Conservation (phyloP, 2,888 invertebrate genomes). For the Ypsolopha scabrella region DNA sequence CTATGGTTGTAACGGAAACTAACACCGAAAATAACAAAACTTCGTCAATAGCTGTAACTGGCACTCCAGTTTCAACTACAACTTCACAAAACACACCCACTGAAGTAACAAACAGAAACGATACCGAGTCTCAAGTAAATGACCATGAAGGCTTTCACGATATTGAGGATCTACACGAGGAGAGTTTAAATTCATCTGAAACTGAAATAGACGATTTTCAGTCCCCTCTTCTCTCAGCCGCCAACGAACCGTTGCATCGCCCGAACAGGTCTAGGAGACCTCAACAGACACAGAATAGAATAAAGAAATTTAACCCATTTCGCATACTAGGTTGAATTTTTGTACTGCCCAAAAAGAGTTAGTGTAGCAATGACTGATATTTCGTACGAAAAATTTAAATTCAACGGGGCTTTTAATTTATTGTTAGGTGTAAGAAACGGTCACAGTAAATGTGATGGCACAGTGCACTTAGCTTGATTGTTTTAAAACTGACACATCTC, state of each 20-base stretch:
- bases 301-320: constrained; percentile 59
- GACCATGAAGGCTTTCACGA: not conserved
- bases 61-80: not conserved
- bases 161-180: constrained; percentile 12
- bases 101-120: not conserved
- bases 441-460: constrained; percentile 33
- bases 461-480: constrained; percentile 47
- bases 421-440: not conserved
- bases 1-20: constrained; percentile 9
- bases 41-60: not conserved
- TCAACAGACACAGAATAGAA: constrained; percentile 34
- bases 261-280: constrained; percentile 53
- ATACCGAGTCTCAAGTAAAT: not conserved
- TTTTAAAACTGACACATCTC: not conserved
- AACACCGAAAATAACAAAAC: not conserved
- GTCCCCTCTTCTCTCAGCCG: constrained; percentile 56
- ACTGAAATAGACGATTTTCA: constrained; percentile 40
- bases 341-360: constrained; percentile 25
- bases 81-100: constrained; percentile 5
- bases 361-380: constrained; percentile 34
- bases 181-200: constrained; percentile 22
- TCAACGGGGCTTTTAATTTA: constrained; percentile 8
- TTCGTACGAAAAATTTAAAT: constrained; percentile 25
- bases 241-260: constrained; percentile 49
- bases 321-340: constrained; percentile 56